Percentiles rank a stretch among this genome's conserved stretches.
Conservation (phyloP, 2,797 vertebrate species). For the Enteromius treurensis region DNA sequence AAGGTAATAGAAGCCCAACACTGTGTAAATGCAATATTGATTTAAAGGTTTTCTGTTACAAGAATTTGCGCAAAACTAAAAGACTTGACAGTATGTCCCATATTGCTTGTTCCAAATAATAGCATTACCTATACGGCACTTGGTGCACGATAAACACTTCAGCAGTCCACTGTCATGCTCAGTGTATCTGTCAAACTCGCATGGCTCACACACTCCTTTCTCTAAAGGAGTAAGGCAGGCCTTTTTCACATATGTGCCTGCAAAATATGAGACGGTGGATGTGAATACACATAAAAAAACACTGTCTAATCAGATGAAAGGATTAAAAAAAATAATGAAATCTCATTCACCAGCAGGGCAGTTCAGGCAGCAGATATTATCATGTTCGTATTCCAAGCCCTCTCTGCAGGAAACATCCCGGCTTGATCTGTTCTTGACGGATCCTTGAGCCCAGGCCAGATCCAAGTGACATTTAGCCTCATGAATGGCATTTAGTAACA, state of each 20-base stretch:
- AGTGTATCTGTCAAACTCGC: conserved; percentile 61
- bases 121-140: conserved; percentile 72
- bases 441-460: neutral
- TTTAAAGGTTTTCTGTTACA: neutral
- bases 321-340: neutral
- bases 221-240: conserved; percentile 55
- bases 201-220: conserved; percentile 65
- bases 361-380: conserved; percentile 71
- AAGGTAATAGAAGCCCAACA: neutral
- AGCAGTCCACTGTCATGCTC: conserved; percentile 63
- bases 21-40: neutral
- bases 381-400: conserved; percentile 42
- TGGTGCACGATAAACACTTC: conserved; percentile 68
- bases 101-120: neutral
- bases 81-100: neutral
- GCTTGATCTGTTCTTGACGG: conserved; percentile 6
- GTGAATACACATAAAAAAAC: neutral
- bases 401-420: conserved; percentile 56
- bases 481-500: neutral
- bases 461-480: neutral
- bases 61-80: neutral
- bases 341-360: conserved; percentile 74
- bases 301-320: neutral
- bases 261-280: conserved; percentile 5
- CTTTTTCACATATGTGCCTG: conserved; percentile 66